Evolutionary conservation across 2,113 vertebrate genomes (phyloP), one percentile per base, ranked within the genome.

Genomic region (Phalacrocorax brasilianus): DNA sequence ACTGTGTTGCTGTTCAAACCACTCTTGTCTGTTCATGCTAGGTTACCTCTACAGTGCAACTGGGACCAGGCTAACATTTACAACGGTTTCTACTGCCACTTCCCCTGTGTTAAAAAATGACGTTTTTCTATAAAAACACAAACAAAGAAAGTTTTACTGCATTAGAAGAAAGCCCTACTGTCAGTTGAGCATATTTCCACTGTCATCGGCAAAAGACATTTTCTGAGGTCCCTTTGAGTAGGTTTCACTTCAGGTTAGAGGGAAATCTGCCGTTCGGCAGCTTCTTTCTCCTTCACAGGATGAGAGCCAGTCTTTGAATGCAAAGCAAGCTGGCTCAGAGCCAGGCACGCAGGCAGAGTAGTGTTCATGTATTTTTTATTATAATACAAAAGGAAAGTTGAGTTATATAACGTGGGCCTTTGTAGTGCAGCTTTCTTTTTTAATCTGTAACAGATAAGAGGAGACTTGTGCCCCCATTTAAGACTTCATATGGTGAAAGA

Each of bases 311-410:
- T 88, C 93, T 89, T 26, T 35, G 93, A 89, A 49, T 28, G 93
- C 88, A 45, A 56, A 92, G 93, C 1, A 9, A 12, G 32, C 83
- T 90, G 93, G 95, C 81, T 2, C 18, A 16, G 85, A 62, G 88
- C 95, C 96, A 92, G 91, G 86, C 78, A 49, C 47, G 27, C 71
- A 47, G 61, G 85, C 88, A 17, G 85, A 75, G 88, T 35, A 94
- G 92, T 65, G 77, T 53, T 97, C 86, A n/a, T 87, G 68, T 91
- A 87, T 87, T 96, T 96, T 94, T 96, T 71, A 96, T 82, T 49
- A 30, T 6, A n/a, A 85, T 53, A 96, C 92, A 91, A 92, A 97
- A 93, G 76, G 76, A 18, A 90, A 84, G 68, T 8, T 1, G 14
- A 61, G 87, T 95, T 94, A 93, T 11, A 22, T 88, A 94, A 94